Evolutionary conservation across 2,113 vertebrate species (phyloP), one percentile per base, ranked within the genome.

Genomic region (Gavialis gangeticus): DNA sequence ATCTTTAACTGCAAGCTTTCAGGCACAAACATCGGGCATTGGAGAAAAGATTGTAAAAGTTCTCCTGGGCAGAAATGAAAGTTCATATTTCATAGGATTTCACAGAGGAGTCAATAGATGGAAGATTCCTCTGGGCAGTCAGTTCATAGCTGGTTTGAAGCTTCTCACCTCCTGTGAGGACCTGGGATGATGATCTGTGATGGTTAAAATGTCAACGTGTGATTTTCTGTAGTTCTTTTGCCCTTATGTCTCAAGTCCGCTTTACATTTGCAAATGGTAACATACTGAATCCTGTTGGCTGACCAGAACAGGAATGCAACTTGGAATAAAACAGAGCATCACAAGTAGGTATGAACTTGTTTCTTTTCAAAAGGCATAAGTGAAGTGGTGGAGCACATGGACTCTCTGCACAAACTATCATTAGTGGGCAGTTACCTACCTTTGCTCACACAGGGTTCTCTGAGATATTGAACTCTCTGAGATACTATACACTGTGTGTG

Each of bases 211-310:
- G 88, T 57, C 64, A 69, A 0, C 17, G 30, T 7, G 13, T 71
- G 25, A 10, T 34, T 80, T 34, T 34, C 37, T 46, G 66, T 17
- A 62, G 60, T 75, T 75, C 34, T 62, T 4, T 2, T 4, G 2
- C 24, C 87, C 14, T 84, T 92, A 25, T 73, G 30, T 85, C 30
- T 6, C 14, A 63, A 56, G 55, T 58, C 77, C 58, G 12, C 14
- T 6, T 24, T 55, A 75, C 46, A 56, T 63, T 78, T 58, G 21
- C 5, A 80, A 84, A 17, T 18, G 62, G 2, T 0, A 22, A 28
- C 24, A 19, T 62, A 63, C 25, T 9, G 30, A 75, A 71, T 24
- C 3, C 16, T 4, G 3, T 18, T 34, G 37, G 30, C 0, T 2
- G 6, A 75, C 12, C 62, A 71, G 60, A 77, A 78, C 46, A 85